A percentile compares a stretch with the other conserved stretches of the same genome.
Evolutionary conservation across 2,797 vertebrate species (phyloP).

Genomic region (Heteromormyrus szaboi): DNA sequence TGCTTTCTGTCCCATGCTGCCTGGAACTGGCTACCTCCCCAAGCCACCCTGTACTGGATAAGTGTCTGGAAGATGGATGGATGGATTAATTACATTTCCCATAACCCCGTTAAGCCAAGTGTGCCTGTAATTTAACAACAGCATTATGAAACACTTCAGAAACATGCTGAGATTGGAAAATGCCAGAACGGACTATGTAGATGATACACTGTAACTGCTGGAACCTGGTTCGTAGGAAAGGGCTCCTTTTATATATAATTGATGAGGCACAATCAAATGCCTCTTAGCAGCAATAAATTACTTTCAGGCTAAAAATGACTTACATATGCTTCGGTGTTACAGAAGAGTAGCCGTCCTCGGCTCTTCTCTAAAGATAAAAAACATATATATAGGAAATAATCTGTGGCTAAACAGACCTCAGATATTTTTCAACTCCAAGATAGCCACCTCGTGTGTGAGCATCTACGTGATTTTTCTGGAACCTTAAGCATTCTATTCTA

Average conservation of each 20-base stretch:
- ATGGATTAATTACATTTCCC: background rate
- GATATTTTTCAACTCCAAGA: background rate
- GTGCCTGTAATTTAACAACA: slow-evolving; percentile 5
- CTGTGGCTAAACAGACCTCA: background rate
- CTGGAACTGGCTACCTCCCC: background rate
- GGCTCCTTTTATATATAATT: background rate
- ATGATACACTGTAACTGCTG: background rate
- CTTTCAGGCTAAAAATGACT: background rate
- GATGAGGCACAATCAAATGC: background rate
- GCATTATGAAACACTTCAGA: background rate
- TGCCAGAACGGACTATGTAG: background rate
- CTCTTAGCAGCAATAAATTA: background rate
- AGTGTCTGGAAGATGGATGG: background rate
- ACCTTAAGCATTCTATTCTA: background rate
- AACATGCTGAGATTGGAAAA: slow-evolving; percentile 5
- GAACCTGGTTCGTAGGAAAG: background rate
- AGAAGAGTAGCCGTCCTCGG: background rate
- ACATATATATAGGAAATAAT: background rate
- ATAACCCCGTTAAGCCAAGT: slow-evolving; percentile 11
- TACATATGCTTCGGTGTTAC: background rate
- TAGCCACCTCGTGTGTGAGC: background rate
- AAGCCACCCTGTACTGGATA: background rate
- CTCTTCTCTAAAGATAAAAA: background rate
- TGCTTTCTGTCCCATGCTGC: background rate
- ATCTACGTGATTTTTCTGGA: background rate